Evolutionary conservation across 2,113 vertebrate genomes (phyloP).

Genomic region (Crotalus helleri): DNA sequence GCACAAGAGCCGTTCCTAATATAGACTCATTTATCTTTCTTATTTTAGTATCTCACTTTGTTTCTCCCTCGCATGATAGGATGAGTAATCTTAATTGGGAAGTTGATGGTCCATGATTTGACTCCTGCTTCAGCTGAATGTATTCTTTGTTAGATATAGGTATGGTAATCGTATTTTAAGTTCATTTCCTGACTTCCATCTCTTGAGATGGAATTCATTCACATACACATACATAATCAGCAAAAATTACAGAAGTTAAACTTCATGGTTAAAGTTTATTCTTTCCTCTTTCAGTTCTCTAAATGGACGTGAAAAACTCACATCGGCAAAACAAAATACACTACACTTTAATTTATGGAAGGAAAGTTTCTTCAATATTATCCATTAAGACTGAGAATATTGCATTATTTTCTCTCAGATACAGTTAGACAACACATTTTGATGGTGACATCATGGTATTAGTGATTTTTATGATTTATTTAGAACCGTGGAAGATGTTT

Average conservation of each 20-base stretch:
- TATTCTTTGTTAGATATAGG: neutral
- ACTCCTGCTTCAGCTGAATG: neutral
- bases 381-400: neutral
- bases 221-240: neutral
- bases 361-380: neutral
- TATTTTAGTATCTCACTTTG: neutral
- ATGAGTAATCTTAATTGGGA: neutral
- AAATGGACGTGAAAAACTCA: neutral
- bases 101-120: neutral
- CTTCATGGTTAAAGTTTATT: neutral
- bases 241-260: neutral
- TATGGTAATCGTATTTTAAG: neutral
- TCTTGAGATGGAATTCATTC: neutral
- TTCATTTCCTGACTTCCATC: neutral
- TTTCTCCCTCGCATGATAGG: neutral
- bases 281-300: neutral
- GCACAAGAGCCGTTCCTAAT: neutral
- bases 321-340: neutral
- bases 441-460: neutral
- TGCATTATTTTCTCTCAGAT: neutral
- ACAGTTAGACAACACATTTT: fast-evolving
- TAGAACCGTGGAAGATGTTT: neutral
- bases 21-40: neutral
- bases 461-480: neutral
- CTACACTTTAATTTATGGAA: neutral